Conservation (phyloP, 1,140 invertebrate species). For the Oscheius sp. region DNA sequence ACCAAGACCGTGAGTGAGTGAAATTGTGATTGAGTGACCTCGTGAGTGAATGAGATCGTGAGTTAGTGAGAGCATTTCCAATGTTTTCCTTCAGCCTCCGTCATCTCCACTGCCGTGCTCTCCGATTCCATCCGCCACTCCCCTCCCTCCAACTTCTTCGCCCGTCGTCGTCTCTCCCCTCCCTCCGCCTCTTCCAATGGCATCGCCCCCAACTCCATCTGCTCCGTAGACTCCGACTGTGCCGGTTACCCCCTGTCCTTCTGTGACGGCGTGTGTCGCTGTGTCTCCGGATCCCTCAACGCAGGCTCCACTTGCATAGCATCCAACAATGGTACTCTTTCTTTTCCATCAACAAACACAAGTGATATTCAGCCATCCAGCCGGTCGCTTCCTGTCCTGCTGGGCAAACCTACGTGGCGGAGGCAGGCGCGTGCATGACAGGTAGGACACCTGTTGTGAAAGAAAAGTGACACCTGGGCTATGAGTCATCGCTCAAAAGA, state of each 20-base stretch:
- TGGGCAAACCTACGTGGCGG: constrained; percentile 54
- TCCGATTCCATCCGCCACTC: constrained; percentile 1
- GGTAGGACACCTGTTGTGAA: constrained; percentile 36
- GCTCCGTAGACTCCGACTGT: constrained; percentile 47
- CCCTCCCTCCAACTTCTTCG: constrained; percentile 14
- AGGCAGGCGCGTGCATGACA: constrained; percentile 56
- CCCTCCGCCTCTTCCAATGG: not conserved
- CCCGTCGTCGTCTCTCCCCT: constrained; percentile 1
- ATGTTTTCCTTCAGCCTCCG: too few relatives aligned
- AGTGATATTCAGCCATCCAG: constrained; percentile 16
- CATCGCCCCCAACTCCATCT: constrained; percentile 38
- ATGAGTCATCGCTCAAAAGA: not conserved
- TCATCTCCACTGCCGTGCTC: constrained; percentile 10
- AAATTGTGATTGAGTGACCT: too few relatives aligned
- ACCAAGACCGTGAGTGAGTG: too few relatives aligned
- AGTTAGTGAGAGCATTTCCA: too few relatives aligned
- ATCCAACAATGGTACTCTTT: constrained; percentile 23
- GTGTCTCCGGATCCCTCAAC: constrained; percentile 55
- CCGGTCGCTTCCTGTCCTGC: constrained; percentile 45
- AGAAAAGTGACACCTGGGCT: not conserved
- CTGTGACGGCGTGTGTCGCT: constrained; percentile 59
- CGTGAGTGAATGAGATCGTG: too few relatives aligned
- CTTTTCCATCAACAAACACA: not conserved
- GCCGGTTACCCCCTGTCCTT: constrained; percentile 57
- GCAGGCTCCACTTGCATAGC: constrained; percentile 58